A percentile compares a stretch with the other conserved stretches of the same genome.
Evolutionary conservation across 2,888 invertebrate species (phyloP).

Genomic region (Polyommatus iphigenia): DNA sequence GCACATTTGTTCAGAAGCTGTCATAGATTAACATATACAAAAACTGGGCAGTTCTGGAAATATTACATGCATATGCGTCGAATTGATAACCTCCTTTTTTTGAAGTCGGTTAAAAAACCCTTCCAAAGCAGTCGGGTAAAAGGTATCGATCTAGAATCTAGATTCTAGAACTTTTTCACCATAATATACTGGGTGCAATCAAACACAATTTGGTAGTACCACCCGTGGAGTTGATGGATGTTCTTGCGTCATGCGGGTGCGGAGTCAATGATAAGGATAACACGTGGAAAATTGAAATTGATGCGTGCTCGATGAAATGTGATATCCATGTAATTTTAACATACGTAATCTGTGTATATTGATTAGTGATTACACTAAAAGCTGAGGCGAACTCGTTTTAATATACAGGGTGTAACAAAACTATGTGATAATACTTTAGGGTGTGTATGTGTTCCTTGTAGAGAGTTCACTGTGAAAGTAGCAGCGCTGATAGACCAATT

Average conservation of each 20-base stretch:
- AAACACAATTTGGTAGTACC: background rate
- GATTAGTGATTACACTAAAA: background rate
- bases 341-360: background rate
- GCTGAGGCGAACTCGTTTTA: background rate
- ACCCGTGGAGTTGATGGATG: slow-evolving; percentile 6
- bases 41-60: too few relatives aligned
- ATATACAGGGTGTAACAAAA: too few relatives aligned
- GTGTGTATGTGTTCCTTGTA: too few relatives aligned
- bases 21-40: too few relatives aligned
- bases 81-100: too few relatives aligned
- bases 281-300: slow-evolving; percentile 10
- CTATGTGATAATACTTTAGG: too few relatives aligned
- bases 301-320: background rate
- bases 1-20: too few relatives aligned
- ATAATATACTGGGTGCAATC: background rate
- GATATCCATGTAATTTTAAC: background rate
- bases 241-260: background rate
- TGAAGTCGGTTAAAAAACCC: too few relatives aligned
- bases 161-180: background rate
- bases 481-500: too few relatives aligned
- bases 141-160: background rate
- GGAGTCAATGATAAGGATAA: slow-evolving; percentile 10
- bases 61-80: too few relatives aligned
- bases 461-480: too few relatives aligned
- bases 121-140: background rate